Base-by-base conservation (phyloP, 2,113 vertebrate species). In the Emydocephalus ijimae region DNA sequence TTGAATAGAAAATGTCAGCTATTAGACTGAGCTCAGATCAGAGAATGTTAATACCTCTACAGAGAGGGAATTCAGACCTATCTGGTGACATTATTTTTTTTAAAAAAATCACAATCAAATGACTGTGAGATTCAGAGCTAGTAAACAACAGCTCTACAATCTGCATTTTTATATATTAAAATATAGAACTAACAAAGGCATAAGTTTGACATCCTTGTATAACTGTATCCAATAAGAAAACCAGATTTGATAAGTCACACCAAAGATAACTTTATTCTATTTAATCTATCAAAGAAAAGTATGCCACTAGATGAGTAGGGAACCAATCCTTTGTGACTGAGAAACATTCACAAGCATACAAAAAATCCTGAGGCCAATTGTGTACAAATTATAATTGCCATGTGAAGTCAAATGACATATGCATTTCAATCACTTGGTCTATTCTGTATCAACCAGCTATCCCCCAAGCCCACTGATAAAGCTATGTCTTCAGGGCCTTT, bases 1-100 rank as follows among this genome's bases (percentile, higher is more conserved):
- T 11, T 93, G 50, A 94, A 94, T 93, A 92, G 26, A 95, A 95
- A 95, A 87, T 3, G 50, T 92, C 61, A 92, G 23, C 91, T 93
- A 92, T 91, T 95, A 95, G 34, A 55, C 54, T 91, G 86, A 94
- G 12, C 43, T 95, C 90, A 94, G 93, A 91, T 20, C 55, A 94
- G 81, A 94, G 91, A 90, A 94, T 48, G n/a, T 59, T 26, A 39
- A 88, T 89, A 11, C 1, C 55, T 15, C 45, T 29, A 15, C 5
- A 55, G 90, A 95, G 86, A 94, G 4, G 56, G 90, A 34, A 29
- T 89, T 96, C 92, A 92, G 74, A 88, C n/a, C 90, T 91, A 8
- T 61, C 34, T 59, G 56, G 48, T 9, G 45, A 64, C 59, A 34
- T 74, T 89, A 6, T 90, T 64, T 52, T 34, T 48, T 48, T 43